Evolutionary conservation across 2,113 vertebrate species (phyloP), one percentile per base, ranked within the genome.

Genomic region (Pristiophorus japonicus): DNA sequence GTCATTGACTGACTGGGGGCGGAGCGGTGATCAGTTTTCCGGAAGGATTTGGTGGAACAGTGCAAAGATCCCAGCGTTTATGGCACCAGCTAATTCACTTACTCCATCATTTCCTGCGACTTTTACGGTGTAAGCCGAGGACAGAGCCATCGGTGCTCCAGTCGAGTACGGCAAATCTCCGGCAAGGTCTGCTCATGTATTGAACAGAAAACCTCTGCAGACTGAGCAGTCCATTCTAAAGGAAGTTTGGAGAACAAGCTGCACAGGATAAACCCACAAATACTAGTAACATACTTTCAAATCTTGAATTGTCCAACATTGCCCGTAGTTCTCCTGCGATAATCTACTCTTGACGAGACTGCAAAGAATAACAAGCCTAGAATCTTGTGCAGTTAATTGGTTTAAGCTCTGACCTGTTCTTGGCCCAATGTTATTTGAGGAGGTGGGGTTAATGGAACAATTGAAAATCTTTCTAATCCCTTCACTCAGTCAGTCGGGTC

Each of bases 311-410:
- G 11, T 11, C 11, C 24, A 63, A 92, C 1, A 38, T 63, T 63
- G 38, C n/a, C 20, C 14, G 38, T 34, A 22, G 5, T 62, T 92
- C 59, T 62, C n/a, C n/a, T 63, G 30, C 38, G 55, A 12, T 75
- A 75, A n/a, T 75, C 73, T n/a, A 16, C n/a, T 18, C 75, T 81
- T 92, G 59, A 38, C 2, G 63, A 18, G 63, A 22, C 30, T n/a
- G 51, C n/a, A 92, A 63, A 63, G 14, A 92, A 22, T 2, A 18
- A 63, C 14, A 22, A n/a, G n/a, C 5, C 20, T 92, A 63, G n/a
- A 62, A 92, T 92, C 59, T 65, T n/a, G 59, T 18, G 88, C 30
- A 47, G 92, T 47, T 94, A 30, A 70, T 94, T 94, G 92, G 63
- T 94, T 94, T 94, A 94, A 45, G 42, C 24, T 42, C 63, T 67